Evolutionary conservation across 2,113 vertebrate genomes (phyloP).

Genomic region (Gila orcuttii): DNA sequence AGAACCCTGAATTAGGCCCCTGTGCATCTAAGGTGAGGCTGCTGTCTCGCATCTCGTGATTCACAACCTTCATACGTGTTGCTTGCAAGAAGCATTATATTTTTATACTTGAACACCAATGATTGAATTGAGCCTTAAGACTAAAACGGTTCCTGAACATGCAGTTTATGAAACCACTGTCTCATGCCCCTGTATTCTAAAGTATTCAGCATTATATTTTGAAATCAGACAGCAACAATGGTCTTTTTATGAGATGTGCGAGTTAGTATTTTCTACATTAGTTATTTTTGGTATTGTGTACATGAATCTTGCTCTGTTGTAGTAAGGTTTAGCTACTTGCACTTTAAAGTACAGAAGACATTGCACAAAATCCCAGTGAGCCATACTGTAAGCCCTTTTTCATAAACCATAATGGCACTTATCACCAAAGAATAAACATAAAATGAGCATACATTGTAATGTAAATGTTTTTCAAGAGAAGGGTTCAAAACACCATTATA

Average conservation of each 20-base stretch:
- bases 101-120: conserved; percentile 54
- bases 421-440: conserved; percentile 56
- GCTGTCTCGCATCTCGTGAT: background rate
- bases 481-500: conserved; percentile 6
- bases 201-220: conserved; percentile 47
- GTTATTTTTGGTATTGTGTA: conserved; percentile 43
- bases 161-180: conserved; percentile 19
- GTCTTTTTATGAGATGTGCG: conserved; percentile 41
- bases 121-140: conserved; percentile 60
- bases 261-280: conserved; percentile 35
- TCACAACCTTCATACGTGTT: conserved; percentile 22
- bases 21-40: conserved; percentile 29
- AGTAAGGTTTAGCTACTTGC: conserved; percentile 43
- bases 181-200: conserved; percentile 33
- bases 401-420: conserved; percentile 46
- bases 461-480: background rate
- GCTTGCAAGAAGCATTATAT: conserved; percentile 48
- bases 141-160: conserved; percentile 49
- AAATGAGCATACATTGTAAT: conserved; percentile 24
- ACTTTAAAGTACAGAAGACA: conserved; percentile 55
- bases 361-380: conserved; percentile 61
- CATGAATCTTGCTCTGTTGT: conserved; percentile 37
- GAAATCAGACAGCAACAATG: conserved; percentile 4
- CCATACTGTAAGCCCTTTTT: conserved; percentile 53
- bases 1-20: conserved; percentile 14